Percentiles rank a stretch among this genome's conserved stretches.
phyloP scores from a whole-genome alignment of 2,888 invertebrate species.

The Tridacna gigas region DNA sequence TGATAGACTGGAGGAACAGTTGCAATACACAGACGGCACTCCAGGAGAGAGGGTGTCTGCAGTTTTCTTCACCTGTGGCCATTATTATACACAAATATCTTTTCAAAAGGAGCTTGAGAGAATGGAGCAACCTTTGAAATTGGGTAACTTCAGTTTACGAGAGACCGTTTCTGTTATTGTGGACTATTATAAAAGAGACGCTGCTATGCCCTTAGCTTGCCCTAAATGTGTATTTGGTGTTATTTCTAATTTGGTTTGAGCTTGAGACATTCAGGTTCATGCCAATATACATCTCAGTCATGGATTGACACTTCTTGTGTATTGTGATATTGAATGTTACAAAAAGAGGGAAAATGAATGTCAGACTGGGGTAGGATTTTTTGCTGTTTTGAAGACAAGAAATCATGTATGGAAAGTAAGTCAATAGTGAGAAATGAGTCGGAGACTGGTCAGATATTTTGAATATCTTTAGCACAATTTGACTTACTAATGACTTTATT shows the following conservation, averaged over 20 bases:
- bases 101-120: constrained; percentile 71
- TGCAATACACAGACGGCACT: constrained; percentile 43
- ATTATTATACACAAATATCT: constrained; percentile 72
- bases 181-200: constrained; percentile 73
- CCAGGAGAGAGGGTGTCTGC: constrained; percentile 49
- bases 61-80: constrained; percentile 81
- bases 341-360: too few species aligned
- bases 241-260: constrained; percentile 36
- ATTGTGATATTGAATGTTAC: too few species aligned
- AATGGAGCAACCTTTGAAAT: constrained; percentile 67
- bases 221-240: constrained; percentile 79
- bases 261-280: too few species aligned
- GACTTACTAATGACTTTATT: too few species aligned
- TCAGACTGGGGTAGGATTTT: too few species aligned
- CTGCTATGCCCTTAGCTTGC: constrained; percentile 76
- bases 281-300: too few species aligned
- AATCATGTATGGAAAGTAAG: too few species aligned
- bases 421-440: too few species aligned
- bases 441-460: too few species aligned
- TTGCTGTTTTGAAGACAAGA: too few species aligned
- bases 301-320: too few species aligned
- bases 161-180: constrained; percentile 72
- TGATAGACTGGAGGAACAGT: constrained; percentile 73
- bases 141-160: constrained; percentile 67
- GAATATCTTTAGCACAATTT: too few species aligned